Evolutionary conservation across 2,888 invertebrate genomes (phyloP).

Genomic region (Panopea generosa): DNA sequence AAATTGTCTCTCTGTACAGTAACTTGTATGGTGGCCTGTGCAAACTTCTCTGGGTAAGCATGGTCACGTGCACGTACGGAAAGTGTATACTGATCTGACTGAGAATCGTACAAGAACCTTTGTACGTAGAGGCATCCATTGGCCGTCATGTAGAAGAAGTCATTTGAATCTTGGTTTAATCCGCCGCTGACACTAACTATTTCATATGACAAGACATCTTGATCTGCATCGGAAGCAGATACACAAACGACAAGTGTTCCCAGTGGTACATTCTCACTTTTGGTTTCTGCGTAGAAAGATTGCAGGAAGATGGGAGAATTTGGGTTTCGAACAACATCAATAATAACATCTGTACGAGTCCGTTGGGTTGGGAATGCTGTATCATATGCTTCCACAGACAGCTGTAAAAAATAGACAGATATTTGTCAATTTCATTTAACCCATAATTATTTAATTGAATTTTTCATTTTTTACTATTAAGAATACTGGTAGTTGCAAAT

Average conservation of each 20-base stretch:
- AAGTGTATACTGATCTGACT: slow-evolving; percentile 59
- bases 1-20: slow-evolving; percentile 65
- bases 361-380: slow-evolving; percentile 62
- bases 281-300: slow-evolving; percentile 54
- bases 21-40: slow-evolving; percentile 69
- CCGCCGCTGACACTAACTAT: slow-evolving; percentile 28
- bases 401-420: slow-evolving; percentile 46
- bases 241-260: slow-evolving; percentile 90
- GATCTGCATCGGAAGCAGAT: slow-evolving; percentile 69
- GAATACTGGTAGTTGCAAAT: too few species aligned
- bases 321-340: slow-evolving; percentile 73
- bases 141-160: slow-evolving; percentile 52
- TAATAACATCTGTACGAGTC: slow-evolving; percentile 63
- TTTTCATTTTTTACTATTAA: too few species aligned
- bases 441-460: too few species aligned
- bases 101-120: slow-evolving; percentile 41
- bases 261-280: slow-evolving; percentile 70
- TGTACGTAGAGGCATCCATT: slow-evolving; percentile 67
- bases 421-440: too few species aligned
- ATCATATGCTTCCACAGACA: slow-evolving; percentile 73
- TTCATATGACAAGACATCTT: slow-evolving; percentile 62
- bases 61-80: slow-evolving; percentile 66
- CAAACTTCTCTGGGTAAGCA: slow-evolving; percentile 68
- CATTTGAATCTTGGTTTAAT: slow-evolving; percentile 28
- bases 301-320: slow-evolving; percentile 66